Percentiles rank a stretch among this genome's conserved stretches.
Evolutionary conservation across 2,113 vertebrate species (phyloP).

Genomic region (Anoura caudifer): DNA sequence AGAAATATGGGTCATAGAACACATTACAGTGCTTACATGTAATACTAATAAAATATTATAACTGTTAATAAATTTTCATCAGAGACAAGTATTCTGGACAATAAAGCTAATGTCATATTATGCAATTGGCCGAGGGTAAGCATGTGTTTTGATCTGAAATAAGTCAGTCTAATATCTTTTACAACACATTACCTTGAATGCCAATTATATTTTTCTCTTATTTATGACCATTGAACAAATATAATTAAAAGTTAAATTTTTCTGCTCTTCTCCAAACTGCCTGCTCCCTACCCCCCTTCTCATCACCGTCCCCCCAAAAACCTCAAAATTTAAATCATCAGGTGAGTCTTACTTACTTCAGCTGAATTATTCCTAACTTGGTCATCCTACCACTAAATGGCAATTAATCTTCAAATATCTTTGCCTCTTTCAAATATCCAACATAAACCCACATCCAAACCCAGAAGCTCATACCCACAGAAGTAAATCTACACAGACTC

Average conservation of each 20-base stretch:
- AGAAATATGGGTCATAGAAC: not conserved
- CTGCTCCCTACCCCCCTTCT: not conserved
- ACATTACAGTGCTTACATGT: not conserved
- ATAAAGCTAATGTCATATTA: not conserved
- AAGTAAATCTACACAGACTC: not conserved
- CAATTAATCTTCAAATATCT: not conserved
- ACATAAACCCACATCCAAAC: not conserved
- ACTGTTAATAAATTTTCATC: constrained; percentile 15
- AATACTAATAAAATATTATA: not conserved
- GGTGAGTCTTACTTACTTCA: not conserved
- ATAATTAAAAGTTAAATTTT: not conserved
- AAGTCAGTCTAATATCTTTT: not conserved
- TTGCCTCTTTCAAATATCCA: not conserved
- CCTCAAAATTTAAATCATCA: not conserved
- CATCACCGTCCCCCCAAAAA: not conserved
- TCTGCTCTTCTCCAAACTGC: not conserved
- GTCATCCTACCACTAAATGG: not conserved
- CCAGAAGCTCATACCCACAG: not conserved
- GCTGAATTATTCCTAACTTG: not conserved
- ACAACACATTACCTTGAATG: not conserved
- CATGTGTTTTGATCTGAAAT: not conserved
- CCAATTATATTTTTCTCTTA: not conserved
- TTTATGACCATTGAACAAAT: not conserved
- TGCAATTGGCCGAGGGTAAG: not conserved
- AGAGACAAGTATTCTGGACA: not conserved